These are phyloP conservation scores for Cylas formicarius DNA, from an alignment of 1,140 invertebrate genomes.

Conservation along the genomic window DNA sequence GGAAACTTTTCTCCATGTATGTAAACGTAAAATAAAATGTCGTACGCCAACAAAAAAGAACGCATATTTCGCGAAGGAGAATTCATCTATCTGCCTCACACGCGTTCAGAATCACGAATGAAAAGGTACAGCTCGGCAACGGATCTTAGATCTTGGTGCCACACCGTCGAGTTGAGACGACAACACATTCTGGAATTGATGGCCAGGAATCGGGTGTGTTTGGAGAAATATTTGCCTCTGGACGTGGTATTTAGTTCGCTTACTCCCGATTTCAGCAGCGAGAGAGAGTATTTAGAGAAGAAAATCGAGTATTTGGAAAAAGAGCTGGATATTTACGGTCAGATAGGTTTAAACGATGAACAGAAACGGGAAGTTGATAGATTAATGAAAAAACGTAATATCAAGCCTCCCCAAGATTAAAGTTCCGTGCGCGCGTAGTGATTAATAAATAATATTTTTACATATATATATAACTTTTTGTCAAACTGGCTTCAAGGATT, in stretches of 20 bases:
- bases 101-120: slow-evolving; percentile 33
- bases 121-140: slow-evolving; percentile 34
- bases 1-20: too few species aligned
- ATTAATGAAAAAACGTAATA: slow-evolving; percentile 21
- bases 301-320: slow-evolving; percentile 38
- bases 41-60: slow-evolving; percentile 30
- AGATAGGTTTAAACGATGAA: slow-evolving; percentile 21
- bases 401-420: slow-evolving; percentile 6
- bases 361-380: slow-evolving; percentile 23
- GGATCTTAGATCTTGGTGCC: slow-evolving; percentile 34
- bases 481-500: too few species aligned
- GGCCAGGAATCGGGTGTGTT: slow-evolving; percentile 16
- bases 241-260: slow-evolving; percentile 46
- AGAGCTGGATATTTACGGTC: slow-evolving; percentile 22
- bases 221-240: slow-evolving; percentile 42
- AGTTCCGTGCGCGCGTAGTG: too few species aligned
- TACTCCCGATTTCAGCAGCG: slow-evolving; percentile 42
- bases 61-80: slow-evolving; percentile 24
- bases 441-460: too few species aligned
- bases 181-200: slow-evolving; percentile 35
- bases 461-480: too few species aligned
- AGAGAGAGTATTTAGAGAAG: slow-evolving; percentile 42
- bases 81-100: slow-evolving; percentile 17
- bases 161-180: slow-evolving; percentile 29
- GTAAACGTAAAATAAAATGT: too few species aligned